Evolutionary conservation across 1,140 invertebrate genomes (phyloP).

Genomic region (Heliconius hewitsoni): DNA sequence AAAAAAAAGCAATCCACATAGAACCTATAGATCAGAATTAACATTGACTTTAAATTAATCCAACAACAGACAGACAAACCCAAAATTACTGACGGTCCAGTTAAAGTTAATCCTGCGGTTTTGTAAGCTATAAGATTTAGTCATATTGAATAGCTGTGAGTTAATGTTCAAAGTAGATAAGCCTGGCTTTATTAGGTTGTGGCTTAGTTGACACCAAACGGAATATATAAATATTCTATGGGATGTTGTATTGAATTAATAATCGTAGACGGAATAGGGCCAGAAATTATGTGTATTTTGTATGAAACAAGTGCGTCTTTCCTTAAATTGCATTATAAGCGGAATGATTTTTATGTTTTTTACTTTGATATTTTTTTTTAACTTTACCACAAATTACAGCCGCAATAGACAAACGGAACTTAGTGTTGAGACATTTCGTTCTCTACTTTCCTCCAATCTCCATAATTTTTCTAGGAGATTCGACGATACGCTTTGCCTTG

Average conservation of each 20-base stretch:
- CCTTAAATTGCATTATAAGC: no score
- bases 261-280: neutral
- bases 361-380: no score
- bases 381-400: no score
- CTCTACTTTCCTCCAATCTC: no score
- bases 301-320: no score
- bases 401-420: no score
- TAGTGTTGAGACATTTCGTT: no score
- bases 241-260: neutral
- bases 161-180: constrained; percentile 46
- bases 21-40: neutral
- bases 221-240: constrained; percentile 32
- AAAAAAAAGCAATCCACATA: neutral
- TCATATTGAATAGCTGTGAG: constrained; percentile 42
- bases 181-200: constrained; percentile 35
- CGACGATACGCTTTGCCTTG: no score
- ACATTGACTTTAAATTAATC: constrained; percentile 11
- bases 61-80: constrained; percentile 30
- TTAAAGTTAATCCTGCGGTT: constrained; percentile 39
- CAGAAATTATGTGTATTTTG: no score
- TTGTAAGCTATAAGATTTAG: constrained; percentile 38
- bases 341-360: no score
- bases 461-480: no score
- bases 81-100: constrained; percentile 27
- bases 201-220: constrained; percentile 29